Evolutionary conservation across 2,113 vertebrate species (phyloP).

Genomic region (Herpetotheres cachinnans): DNA sequence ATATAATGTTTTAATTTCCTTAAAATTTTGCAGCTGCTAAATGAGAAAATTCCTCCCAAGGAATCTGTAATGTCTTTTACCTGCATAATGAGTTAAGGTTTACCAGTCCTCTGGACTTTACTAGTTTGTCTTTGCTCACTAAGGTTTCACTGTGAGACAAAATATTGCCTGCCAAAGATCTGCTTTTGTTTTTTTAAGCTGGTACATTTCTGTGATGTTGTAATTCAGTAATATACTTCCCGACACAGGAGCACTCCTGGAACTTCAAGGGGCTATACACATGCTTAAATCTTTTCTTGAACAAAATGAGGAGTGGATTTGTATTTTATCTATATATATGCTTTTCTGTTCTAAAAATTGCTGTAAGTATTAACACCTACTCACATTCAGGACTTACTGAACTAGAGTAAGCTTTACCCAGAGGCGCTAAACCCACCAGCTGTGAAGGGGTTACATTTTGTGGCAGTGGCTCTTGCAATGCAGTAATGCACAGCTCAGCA

Average conservation of each 20-base stretch:
- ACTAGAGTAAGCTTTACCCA: not conserved
- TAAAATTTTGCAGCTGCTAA: not conserved
- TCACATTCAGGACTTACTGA: not conserved
- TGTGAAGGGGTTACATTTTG: not conserved
- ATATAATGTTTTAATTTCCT: not conserved
- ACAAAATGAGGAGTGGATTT: not conserved
- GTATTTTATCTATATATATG: not conserved
- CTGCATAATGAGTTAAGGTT: not conserved
- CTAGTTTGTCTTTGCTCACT: not conserved
- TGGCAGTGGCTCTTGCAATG: not conserved
- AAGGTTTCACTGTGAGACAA: not conserved
- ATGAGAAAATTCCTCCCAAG: not conserved
- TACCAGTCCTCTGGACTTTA: not conserved
- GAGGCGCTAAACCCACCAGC: not conserved
- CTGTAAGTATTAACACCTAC: not conserved
- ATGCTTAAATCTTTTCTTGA: not conserved
- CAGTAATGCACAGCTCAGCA: not conserved
- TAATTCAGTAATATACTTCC: not conserved
- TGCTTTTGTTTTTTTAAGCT: not conserved
- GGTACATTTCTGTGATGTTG: not conserved
- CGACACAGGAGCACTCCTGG: not conserved
- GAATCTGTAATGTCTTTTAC: not conserved
- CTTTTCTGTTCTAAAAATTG: not conserved
- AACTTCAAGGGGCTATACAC: not conserved
- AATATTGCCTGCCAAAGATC: not conserved